Percentiles rank a stretch among this genome's conserved stretches.
Conservation (phyloP, 2,113 vertebrate species). For the Dasyornis broadbenti region DNA sequence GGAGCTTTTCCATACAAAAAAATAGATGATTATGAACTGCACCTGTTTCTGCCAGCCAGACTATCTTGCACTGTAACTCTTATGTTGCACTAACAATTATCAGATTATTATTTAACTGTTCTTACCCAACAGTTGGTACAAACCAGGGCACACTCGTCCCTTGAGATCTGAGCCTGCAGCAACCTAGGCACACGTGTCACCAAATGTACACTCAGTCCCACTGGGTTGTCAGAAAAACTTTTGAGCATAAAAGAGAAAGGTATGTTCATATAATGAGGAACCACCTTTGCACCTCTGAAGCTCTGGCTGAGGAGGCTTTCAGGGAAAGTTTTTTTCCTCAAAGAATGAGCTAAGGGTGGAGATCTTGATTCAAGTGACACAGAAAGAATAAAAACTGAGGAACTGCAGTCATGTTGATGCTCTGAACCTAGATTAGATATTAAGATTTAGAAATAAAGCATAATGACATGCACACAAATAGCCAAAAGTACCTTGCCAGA, state of each 20-base stretch:
- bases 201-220: no score
- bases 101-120: not conserved
- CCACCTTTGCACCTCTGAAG: not conserved
- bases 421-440: not conserved
- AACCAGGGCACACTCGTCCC: not conserved
- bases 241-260: not conserved
- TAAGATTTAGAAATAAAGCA: not conserved
- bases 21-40: not conserved
- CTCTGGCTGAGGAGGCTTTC: not conserved
- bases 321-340: not conserved
- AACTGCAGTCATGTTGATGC: not conserved
- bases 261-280: not conserved
- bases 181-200: not conserved
- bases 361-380: not conserved
- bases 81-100: not conserved
- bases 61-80: not conserved
- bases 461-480: not conserved
- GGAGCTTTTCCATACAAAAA: not conserved
- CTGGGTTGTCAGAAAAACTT: not conserved
- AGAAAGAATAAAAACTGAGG: not conserved
- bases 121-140: not conserved
- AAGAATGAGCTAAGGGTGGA: not conserved
- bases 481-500: not conserved
- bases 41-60: not conserved
- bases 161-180: not conserved